Base-by-base conservation (phyloP, 2,113 vertebrate species). In the Dasyornis broadbenti region DNA sequence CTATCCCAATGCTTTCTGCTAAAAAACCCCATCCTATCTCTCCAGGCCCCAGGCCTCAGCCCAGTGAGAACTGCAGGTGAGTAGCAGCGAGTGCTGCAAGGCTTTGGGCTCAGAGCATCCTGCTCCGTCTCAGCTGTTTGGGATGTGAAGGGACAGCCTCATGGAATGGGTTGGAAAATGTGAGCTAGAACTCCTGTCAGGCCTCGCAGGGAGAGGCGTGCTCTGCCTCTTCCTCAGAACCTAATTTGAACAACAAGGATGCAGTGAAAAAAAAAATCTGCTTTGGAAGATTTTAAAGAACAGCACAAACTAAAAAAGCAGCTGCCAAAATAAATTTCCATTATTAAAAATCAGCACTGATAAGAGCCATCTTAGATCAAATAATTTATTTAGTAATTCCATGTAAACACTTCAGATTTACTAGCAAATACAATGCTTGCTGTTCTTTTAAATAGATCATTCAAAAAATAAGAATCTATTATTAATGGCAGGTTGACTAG, bases 401-500 rank as follows among this genome's bases (percentile, higher is more conserved):
- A 97, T 94, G 95, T 93, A 97, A 97, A 97, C 90, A 95, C 82
- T 94, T 94, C 92, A 95, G 82, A 97, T 97, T 97, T 96, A 97
- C 94, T 94, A 96, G 95, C 95, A 97, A 97, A 91, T 97, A 97
- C 94, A 97, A 87, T 95, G 91, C 94, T 94, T 91, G 91, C 96
- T 96, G 96, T 92, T 97, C 92, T 86, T 96, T 93, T 97, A 92
- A 96, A 89, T 90, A 97, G 88, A 96, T 96, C 94, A 96, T 96
- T 96, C 92, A 96, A 97, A 97, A 97, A 97, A 96, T 96, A 97
- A 97, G 90, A 97, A 90, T 96, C 96, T 96, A 96, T 95, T 89
- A 94, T 96, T 94, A 97, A 96, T 97, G 95, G 94, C 95, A 97
- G 92, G 95, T 95, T 93, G 95, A 97, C 94, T 97, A 96, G 95